Percentiles rank a stretch among this genome's conserved stretches.
These are phyloP conservation scores for Lycodopsis pacificus DNA, from an alignment of 2,797 vertebrate species.

Conservation along the genomic window DNA sequence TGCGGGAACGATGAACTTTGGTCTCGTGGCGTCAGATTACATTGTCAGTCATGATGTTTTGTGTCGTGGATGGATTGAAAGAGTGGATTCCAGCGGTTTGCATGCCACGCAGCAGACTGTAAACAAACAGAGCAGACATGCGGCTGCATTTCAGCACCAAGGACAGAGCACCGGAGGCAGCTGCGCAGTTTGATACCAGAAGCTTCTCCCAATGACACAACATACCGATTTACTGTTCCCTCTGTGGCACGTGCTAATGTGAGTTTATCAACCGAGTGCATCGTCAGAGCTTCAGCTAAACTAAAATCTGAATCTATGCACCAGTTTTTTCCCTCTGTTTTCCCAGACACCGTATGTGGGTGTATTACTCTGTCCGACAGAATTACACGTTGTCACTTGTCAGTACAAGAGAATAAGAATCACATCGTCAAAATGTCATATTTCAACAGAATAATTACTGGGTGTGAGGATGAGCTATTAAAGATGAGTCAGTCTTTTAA, in stretches of 20 bases:
- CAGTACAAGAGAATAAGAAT: background rate
- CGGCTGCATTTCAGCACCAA: constrained; percentile 61
- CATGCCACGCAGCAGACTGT: background rate
- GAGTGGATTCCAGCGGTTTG: background rate
- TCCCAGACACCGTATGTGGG: constrained; percentile 11
- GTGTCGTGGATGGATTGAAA: too few relatives aligned
- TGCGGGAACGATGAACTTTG: constrained; percentile 26
- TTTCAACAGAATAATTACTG: background rate
- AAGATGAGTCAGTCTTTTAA: background rate
- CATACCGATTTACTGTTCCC: background rate
- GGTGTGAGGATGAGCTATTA: background rate
- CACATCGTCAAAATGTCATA: background rate
- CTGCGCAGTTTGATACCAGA: constrained; percentile 56
- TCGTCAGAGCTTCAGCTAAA: background rate
- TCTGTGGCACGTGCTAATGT: background rate
- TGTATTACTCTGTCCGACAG: background rate
- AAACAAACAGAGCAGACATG: constrained; percentile 27
- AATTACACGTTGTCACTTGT: background rate
- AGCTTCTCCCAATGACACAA: background rate
- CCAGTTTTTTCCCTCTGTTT: constrained; percentile 6
- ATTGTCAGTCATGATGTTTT: background rate
- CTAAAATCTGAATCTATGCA: background rate
- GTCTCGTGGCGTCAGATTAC: background rate
- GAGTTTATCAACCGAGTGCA: background rate
- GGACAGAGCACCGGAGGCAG: constrained; percentile 61